Conservation (phyloP, 1,140 invertebrate genomes). For the Bombus affinis region DNA sequence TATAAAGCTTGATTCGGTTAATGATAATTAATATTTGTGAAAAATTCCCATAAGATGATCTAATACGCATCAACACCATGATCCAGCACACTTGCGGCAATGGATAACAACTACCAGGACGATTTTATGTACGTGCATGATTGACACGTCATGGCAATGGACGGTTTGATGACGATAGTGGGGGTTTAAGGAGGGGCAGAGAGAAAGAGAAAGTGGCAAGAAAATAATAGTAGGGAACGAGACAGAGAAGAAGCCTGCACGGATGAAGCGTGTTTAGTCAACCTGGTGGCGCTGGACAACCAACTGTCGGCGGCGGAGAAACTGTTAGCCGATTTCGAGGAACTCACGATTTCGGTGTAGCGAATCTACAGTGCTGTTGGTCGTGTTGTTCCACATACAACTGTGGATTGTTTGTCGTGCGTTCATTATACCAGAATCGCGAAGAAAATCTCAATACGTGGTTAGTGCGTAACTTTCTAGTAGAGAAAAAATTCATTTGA, state of each 20-base stretch:
- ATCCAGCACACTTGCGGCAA: background rate
- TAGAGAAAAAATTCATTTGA: background rate
- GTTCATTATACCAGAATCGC: background rate
- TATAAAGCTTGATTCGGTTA: background rate
- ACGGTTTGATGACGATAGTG: constrained; percentile 8
- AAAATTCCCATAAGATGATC: background rate
- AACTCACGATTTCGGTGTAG: constrained; percentile 28
- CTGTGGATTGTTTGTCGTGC: background rate
- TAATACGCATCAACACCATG: background rate
- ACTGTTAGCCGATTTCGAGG: constrained; percentile 38
- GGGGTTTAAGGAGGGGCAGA: constrained; percentile 50
- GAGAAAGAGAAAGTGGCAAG: constrained; percentile 36
- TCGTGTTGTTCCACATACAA: constrained; percentile 28
- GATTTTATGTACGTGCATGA: constrained; percentile 26
- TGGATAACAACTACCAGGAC: constrained; percentile 1
- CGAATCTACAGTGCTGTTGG: constrained; percentile 9
- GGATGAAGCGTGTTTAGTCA: constrained; percentile 70
- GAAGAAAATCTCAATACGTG: constrained; percentile 21
- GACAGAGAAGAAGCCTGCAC: constrained; percentile 50
- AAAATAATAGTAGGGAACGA: constrained; percentile 23
- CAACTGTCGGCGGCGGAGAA: constrained; percentile 55
- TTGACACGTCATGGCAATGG: constrained; percentile 53
- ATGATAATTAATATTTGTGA: background rate
- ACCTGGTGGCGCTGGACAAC: constrained; percentile 74
- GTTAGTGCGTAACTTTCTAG: background rate